Conservation (phyloP, 2,888 invertebrate genomes). For the Yponomeuta sedellus region DNA sequence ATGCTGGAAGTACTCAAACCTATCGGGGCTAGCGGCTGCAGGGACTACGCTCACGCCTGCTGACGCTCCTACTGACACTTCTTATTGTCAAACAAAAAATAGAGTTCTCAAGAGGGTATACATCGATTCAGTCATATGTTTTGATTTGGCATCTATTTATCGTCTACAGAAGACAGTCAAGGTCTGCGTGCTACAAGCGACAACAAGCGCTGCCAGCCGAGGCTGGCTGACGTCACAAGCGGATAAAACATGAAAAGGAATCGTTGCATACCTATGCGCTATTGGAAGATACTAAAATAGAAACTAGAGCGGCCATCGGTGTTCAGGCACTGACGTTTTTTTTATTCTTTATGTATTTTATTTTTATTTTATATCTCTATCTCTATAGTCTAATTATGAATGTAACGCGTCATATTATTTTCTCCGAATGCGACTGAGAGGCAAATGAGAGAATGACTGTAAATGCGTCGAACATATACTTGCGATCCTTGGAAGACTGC, state of each 20-base stretch:
- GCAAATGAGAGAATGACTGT: constrained; percentile 21
- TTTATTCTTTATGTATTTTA: constrained; percentile 21
- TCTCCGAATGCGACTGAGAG: constrained; percentile 8
- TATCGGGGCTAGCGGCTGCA: background rate
- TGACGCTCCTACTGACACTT: constrained; percentile 3
- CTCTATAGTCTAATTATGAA: constrained; percentile 14
- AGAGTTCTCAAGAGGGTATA: constrained; percentile 39
- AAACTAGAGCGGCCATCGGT: constrained; percentile 29
- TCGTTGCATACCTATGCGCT: constrained; percentile 11
- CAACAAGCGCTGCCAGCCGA: background rate
- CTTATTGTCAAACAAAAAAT: constrained; percentile 6
- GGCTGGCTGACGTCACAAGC: constrained; percentile 4
- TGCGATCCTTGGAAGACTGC: constrained; percentile 66
- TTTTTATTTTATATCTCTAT: constrained; percentile 18
- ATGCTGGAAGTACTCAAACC: background rate
- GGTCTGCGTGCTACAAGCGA: background rate
- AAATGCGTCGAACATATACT: constrained; percentile 36
- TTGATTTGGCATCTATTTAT: constrained; percentile 61
- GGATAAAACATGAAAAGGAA: constrained; percentile 14
- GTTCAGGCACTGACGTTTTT: constrained; percentile 28
- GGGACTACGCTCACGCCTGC: constrained; percentile 1
- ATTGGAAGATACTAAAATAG: constrained; percentile 16
- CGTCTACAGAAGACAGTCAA: constrained; percentile 11
- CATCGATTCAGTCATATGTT: constrained; percentile 63
- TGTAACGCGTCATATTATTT: constrained; percentile 13